Base-by-base conservation (phyloP, 2,888 invertebrate species). In the Polyploca ridens region DNA sequence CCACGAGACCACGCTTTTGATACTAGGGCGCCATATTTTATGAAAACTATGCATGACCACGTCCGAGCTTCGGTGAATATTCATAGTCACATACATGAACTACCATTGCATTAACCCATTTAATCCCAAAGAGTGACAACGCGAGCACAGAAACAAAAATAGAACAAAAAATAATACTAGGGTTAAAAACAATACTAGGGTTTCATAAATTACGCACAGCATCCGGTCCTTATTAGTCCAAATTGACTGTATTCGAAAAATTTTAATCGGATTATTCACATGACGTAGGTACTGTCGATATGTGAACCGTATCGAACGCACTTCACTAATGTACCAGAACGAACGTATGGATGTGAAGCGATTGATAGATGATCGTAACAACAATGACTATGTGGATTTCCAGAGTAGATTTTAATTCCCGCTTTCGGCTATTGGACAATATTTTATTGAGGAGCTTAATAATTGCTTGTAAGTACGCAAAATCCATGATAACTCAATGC, bases 11-110 rank as follows among this genome's bases (percentile, higher is more conserved):
- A 57, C 61, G 58, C 41, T 64, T 49, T 62, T 64, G 63, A 63
- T 62, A 68, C 64, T 62, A 66, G 64, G 63, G 68, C 69, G 66
- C 71, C 68, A 75, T 72, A 74, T 71, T 65, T 70, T 69, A 66
- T 66, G 62, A 64, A 66, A 75, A 68, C 74, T 82, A 82, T 81
- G 81, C 82, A 74, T 73, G 76, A 66, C 77, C 82, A 82, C 81
- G 83, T 73, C 73, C 73, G 64, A 69, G 62, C 66, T 35, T 13
- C 68, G 58, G 69, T 83, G 81, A 82, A 83, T 82, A 82, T 82
- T 81, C 81, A 81, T 79, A 69, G 63, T 63, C 60, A 69, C 69
- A 67, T 69, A 69, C 71, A 69, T 69, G 66, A 63, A 74, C 74
- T 74, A 64, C 66, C 58, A 63, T 62, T 58, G 33, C 63, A 70